Conservation (phyloP, 2,113 vertebrate species). For the Dasyornis broadbenti region DNA sequence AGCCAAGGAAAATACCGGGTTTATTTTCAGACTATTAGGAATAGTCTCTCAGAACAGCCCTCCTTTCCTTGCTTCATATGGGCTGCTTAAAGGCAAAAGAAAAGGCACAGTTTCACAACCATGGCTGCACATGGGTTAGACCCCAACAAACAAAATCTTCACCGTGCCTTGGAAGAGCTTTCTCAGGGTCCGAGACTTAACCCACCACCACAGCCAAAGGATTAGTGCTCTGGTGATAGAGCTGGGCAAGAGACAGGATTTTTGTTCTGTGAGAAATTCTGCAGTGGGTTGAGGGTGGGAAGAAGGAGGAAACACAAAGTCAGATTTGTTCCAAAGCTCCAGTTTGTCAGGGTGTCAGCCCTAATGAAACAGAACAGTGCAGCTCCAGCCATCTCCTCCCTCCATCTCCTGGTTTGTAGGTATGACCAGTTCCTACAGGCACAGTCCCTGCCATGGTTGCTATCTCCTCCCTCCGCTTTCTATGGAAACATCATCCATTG, state of each 20-base stretch:
- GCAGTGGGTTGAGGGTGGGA: not conserved
- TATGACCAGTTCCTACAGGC: not conserved
- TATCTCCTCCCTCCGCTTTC: not conserved
- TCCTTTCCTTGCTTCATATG: slow-evolving; percentile 27
- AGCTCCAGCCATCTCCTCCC: not conserved
- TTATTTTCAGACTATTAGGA: slow-evolving; percentile 62
- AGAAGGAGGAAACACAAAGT: not conserved
- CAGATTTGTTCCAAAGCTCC: not conserved
- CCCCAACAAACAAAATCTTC: not conserved
- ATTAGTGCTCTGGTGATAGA: not conserved
- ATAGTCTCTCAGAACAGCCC: slow-evolving; percentile 15
- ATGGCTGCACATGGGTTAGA: not conserved
- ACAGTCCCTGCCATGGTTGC: not conserved
- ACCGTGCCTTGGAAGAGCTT: not conserved
- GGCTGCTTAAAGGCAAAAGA: not conserved
- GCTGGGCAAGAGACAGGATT: not conserved
- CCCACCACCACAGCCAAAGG: not conserved
- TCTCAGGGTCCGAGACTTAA: not conserved
- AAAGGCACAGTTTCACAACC: slow-evolving; percentile 1
- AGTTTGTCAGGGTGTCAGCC: not conserved
- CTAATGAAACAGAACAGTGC: not conserved
- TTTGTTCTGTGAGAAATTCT: slow-evolving; percentile 7
- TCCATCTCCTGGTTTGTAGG: slow-evolving; percentile 4
- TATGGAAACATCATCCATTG: not conserved
- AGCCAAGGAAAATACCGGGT: slow-evolving; percentile 59